These are phyloP conservation scores for Poeciliopsis retropinna DNA, from an alignment of 2,113 vertebrate species.

Conservation along the genomic window DNA sequence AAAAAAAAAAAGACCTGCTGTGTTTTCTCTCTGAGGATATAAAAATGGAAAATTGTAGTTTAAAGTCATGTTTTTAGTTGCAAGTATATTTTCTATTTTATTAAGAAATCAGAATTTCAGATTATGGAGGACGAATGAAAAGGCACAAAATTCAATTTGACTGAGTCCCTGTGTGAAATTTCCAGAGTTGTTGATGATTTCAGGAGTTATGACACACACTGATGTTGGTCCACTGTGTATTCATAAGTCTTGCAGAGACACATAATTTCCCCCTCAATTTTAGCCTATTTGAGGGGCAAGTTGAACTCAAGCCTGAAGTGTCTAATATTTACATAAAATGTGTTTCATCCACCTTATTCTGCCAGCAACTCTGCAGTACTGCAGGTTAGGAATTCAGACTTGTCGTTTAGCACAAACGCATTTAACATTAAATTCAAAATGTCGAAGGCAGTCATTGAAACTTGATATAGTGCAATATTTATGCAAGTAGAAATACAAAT, in stretches of 20 bases:
- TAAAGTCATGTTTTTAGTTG: neutral
- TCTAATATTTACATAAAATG: neutral
- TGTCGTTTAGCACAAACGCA: no score
- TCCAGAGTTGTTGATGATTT: neutral
- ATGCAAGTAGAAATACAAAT: neutral
- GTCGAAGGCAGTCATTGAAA: no score
- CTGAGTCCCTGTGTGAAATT: neutral
- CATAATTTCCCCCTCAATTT: neutral
- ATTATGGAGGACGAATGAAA: neutral
- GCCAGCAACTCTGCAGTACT: neutral
- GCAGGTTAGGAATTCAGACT: neutral
- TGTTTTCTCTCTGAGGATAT: neutral
- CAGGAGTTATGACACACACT: neutral
- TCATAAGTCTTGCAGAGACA: neutral
- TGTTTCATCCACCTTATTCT: neutral
- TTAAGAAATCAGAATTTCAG: neutral
- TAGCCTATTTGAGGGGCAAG: neutral
- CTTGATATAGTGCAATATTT: neutral
- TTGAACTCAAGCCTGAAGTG: neutral
- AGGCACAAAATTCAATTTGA: neutral
- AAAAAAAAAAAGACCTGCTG: neutral
- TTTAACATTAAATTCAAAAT: neutral
- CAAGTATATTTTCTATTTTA: neutral
- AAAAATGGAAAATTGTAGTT: neutral
- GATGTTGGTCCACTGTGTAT: neutral